phyloP scores from a whole-genome alignment of 2,797 vertebrate genomes.

The Malurus splendens region DNA sequence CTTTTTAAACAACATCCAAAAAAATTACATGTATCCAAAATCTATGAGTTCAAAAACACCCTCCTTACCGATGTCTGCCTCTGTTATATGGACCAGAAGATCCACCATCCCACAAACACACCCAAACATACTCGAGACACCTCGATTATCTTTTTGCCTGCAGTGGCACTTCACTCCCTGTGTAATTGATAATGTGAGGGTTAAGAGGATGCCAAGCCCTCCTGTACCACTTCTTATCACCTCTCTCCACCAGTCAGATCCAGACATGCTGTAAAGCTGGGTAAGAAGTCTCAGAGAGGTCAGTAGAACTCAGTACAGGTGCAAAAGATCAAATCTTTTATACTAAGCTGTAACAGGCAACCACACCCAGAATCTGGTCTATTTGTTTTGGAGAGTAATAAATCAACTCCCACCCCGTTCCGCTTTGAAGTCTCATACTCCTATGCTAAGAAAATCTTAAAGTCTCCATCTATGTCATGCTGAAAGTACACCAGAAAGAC shows the following conservation, averaged over 20 bases:
- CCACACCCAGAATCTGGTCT: neutral
- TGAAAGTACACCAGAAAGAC: neutral
- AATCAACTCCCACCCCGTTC: neutral
- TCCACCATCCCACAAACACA: neutral
- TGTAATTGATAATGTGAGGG: neutral
- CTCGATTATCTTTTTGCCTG: neutral
- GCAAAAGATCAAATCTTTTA: neutral
- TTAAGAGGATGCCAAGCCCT: neutral
- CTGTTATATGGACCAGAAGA: neutral
- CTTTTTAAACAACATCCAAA: neutral
- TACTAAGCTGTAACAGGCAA: neutral
- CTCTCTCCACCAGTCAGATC: neutral
- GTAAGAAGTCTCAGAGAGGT: neutral
- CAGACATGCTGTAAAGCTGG: neutral
- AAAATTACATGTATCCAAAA: neutral
- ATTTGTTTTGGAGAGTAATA: neutral
- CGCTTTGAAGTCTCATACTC: neutral
- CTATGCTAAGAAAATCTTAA: neutral
- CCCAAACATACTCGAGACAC: neutral
- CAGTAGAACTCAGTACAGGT: rapidly evolving
- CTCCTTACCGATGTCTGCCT: neutral
- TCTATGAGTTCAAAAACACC: neutral
- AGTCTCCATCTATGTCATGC: neutral
- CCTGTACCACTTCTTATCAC: neutral
- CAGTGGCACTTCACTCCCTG: rapidly evolving